Conservation (phyloP, 1,140 invertebrate genomes). For the Apis florea region DNA sequence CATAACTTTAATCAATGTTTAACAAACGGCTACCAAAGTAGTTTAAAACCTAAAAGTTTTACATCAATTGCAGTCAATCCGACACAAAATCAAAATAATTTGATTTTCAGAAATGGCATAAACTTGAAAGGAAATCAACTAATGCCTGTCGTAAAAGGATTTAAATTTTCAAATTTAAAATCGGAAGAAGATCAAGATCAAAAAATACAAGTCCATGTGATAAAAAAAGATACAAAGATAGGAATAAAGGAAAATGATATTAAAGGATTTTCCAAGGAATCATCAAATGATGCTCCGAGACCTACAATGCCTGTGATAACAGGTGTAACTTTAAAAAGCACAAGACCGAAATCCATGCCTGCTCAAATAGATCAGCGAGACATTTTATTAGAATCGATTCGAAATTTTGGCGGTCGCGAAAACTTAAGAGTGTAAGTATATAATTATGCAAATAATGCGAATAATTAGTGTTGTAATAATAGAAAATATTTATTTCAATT, state of each 20-base stretch:
- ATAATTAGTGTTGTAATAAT: no score
- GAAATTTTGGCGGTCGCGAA: slow-evolving; percentile 84
- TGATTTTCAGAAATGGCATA: slow-evolving; percentile 21
- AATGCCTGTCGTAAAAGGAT: slow-evolving; percentile 69
- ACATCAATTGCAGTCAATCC: slow-evolving; percentile 66
- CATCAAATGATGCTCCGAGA: slow-evolving; percentile 41
- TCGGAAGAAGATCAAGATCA: slow-evolving; percentile 19
- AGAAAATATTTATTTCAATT: no score
- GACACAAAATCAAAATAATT: slow-evolving; percentile 35
- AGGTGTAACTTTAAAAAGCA: slow-evolving; percentile 76
- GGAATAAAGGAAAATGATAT: background rate
- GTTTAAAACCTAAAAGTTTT: slow-evolving; percentile 45
- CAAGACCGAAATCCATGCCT: slow-evolving; percentile 67
- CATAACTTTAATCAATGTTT: slow-evolving; percentile 12
- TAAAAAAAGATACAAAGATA: background rate
- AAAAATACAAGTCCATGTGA: slow-evolving; percentile 22
- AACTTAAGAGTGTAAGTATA: slow-evolving; percentile 81
- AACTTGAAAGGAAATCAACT: slow-evolving; percentile 34
- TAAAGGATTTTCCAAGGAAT: background rate
- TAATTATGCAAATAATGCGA: no score
- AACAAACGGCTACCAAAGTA: background rate
- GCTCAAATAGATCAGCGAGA: slow-evolving; percentile 82
- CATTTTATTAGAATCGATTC: slow-evolving; percentile 86
- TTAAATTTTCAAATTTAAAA: slow-evolving; percentile 47
- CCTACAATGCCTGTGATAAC: slow-evolving; percentile 79